A percentile compares a stretch with the other conserved stretches of the same genome.
Evolutionary conservation across 1,140 invertebrate genomes (phyloP).

Genomic region (Condylostylus longicornis): DNA sequence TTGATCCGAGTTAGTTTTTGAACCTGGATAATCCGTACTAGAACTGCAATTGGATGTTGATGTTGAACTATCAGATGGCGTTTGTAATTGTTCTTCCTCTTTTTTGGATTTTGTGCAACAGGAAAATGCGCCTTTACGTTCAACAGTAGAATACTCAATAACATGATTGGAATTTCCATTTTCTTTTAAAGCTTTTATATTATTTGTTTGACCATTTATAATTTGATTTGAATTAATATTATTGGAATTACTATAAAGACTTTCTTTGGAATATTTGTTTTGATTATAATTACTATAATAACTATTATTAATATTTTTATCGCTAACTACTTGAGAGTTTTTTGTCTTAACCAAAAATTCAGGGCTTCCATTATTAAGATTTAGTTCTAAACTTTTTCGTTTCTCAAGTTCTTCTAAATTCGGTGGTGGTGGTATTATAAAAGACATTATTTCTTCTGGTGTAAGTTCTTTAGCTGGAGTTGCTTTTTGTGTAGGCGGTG

Average conservation of each 20-base stretch:
- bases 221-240: slow-evolving; percentile 13
- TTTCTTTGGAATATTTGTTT: slow-evolving; percentile 10
- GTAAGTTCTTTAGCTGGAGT: slow-evolving; percentile 55
- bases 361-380: too few relatives aligned
- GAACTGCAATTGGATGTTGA: slow-evolving; percentile 6
- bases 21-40: slow-evolving; percentile 30
- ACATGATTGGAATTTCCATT: too few relatives aligned
- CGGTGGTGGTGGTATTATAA: slow-evolving; percentile 68
- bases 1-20: slow-evolving; percentile 31
- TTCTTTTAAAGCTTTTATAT: too few relatives aligned
- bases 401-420: slow-evolving; percentile 24
- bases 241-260: slow-evolving; percentile 26
- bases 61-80: slow-evolving; percentile 3
- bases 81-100: slow-evolving; percentile 11
- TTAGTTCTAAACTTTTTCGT: neutral
- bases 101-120: slow-evolving; percentile 44
- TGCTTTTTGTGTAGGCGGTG: slow-evolving; percentile 53
- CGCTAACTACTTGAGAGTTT: too few relatives aligned
- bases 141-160: slow-evolving; percentile 50
- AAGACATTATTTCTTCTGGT: slow-evolving; percentile 61
- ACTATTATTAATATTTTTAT: slow-evolving; percentile 30
- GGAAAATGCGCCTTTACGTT: slow-evolving; percentile 49
- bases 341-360: too few relatives aligned
- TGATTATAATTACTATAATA: slow-evolving; percentile 31
- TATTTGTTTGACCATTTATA: too few relatives aligned